A percentile compares a stretch with the other conserved stretches of the same genome.
phyloP scores from a whole-genome alignment of 2,797 vertebrate genomes.

The Catharus ustulatus region DNA sequence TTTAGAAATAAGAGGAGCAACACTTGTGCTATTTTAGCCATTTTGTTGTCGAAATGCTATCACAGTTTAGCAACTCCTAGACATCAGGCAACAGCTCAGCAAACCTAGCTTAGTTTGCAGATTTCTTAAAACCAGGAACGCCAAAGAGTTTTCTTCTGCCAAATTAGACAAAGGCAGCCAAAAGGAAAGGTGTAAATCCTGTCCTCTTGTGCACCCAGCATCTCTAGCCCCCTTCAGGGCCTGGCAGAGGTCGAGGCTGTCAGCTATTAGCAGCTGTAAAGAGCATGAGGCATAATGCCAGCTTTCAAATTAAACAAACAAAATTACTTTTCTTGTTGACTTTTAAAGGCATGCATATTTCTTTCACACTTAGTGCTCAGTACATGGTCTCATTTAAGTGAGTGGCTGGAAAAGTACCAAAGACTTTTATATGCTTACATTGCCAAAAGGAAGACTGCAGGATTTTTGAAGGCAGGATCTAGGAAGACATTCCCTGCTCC shows the following conservation, averaged over 20 bases:
- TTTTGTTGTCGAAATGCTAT: neutral
- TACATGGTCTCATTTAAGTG: neutral
- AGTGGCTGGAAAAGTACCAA: neutral
- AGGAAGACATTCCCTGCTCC: neutral
- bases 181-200: slow-evolving; percentile 51
- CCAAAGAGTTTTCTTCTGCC: neutral
- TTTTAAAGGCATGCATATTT: slow-evolving; percentile 9
- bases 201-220: neutral
- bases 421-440: neutral
- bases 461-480: neutral
- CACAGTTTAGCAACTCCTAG: neutral
- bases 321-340: neutral
- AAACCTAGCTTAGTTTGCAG: neutral
- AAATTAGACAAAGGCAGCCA: neutral
- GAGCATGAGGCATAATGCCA: neutral
- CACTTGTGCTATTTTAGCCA: neutral
- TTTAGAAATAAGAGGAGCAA: neutral
- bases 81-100: neutral
- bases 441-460: neutral
- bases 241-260: neutral
- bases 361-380: slow-evolving; percentile 4
- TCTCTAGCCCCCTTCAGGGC: neutral
- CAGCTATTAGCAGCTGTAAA: slow-evolving; percentile 1
- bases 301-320: slow-evolving; percentile 34
- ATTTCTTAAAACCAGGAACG: neutral